phyloP scores from a whole-genome alignment of 2,797 vertebrate species.

The Argyrosomus regius region DNA sequence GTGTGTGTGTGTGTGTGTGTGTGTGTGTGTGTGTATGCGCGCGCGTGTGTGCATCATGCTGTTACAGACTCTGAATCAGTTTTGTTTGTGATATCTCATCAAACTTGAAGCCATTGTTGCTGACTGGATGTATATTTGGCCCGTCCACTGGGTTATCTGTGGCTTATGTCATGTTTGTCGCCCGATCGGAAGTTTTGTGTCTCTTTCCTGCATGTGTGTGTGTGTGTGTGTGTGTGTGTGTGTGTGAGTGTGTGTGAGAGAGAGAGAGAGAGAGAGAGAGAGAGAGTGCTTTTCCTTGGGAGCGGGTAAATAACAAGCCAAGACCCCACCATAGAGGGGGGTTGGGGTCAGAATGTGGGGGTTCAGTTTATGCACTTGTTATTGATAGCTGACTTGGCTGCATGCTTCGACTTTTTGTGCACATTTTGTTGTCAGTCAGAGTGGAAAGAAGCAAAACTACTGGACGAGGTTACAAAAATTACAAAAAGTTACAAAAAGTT shows the following conservation, averaged over 20 bases:
- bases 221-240: constrained; percentile 11
- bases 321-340: constrained; percentile 10
- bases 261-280: neutral
- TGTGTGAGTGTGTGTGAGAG: constrained; percentile 6
- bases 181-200: constrained; percentile 69
- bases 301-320: constrained; percentile 72
- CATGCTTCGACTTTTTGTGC: constrained; percentile 6
- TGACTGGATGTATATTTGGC: constrained; percentile 14
- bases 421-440: constrained; percentile 19
- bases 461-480: neutral
- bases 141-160: constrained; percentile 34
- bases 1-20: neutral
- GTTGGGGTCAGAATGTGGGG: constrained; percentile 60
- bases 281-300: constrained; percentile 47
- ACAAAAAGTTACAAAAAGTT: neutral
- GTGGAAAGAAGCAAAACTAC: neutral
- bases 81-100: constrained; percentile 13
- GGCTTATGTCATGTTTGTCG: constrained; percentile 65
- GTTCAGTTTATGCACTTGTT: constrained; percentile 74
- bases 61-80: neutral
- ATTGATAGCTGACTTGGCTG: constrained; percentile 50
- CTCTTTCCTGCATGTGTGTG: constrained; percentile 14
- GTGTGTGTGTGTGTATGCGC: neutral
- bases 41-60: constrained; percentile 14
- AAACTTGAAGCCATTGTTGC: constrained; percentile 14